Evolutionary conservation across 2,888 invertebrate species (phyloP).

Genomic region (Eupsilia transversa): DNA sequence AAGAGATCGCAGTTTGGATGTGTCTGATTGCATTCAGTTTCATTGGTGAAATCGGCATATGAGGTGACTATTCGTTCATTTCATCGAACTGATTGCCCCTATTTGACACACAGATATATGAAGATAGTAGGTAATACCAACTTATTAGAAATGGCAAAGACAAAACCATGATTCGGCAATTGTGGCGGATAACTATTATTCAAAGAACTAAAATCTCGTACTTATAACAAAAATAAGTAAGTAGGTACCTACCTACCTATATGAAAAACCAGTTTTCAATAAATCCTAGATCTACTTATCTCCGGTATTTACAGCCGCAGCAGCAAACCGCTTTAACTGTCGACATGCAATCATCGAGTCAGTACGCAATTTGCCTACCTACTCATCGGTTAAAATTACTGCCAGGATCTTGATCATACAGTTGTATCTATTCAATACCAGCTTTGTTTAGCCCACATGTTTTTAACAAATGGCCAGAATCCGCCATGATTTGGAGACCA

Average conservation of each 20-base stretch:
- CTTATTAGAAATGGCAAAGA: background rate
- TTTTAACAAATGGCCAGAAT: background rate
- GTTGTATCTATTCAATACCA: background rate
- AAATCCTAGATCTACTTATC: conserved; percentile 16
- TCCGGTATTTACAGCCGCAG: conserved; percentile 33
- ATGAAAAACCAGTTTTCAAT: conserved; percentile 22
- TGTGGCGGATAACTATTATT: background rate
- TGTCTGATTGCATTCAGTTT: background rate
- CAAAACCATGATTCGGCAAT: background rate
- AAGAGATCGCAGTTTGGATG: background rate
- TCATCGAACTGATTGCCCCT: background rate
- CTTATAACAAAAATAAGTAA: background rate
- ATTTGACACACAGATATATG: background rate
- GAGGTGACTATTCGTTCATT: background rate
- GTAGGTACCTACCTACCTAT: background rate
- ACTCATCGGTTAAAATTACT: conserved; percentile 38
- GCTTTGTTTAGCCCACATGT: background rate
- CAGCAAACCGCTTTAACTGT: conserved; percentile 6
- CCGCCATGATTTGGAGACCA: background rate
- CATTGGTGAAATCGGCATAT: background rate
- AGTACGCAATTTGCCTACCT: conserved; percentile 26
- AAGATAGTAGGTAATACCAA: background rate
- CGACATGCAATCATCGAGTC: conserved; percentile 39
- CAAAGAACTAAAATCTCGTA: background rate
- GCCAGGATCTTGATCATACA: conserved; percentile 2